Percentiles rank a stretch among this genome's conserved stretches.
phyloP scores from a whole-genome alignment of 2,888 invertebrate species.

The Leptothorax acervorum region DNA sequence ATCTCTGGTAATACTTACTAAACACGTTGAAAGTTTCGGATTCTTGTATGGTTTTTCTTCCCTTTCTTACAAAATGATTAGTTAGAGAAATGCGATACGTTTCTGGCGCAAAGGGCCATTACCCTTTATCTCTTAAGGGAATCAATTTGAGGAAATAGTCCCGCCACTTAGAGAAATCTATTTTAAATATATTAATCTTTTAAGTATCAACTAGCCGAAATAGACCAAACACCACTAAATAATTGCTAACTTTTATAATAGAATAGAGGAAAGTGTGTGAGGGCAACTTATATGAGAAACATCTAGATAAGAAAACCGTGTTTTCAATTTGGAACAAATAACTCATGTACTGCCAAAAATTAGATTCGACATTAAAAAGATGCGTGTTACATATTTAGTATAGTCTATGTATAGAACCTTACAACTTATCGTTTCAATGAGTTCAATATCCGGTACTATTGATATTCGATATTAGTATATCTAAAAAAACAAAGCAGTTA shows the following conservation, averaged over 20 bases:
- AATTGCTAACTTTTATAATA: neutral
- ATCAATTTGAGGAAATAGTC: neutral
- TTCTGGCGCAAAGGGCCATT: neutral
- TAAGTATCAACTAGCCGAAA: neutral
- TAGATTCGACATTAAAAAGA: neutral
- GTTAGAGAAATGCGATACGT: conserved; percentile 24
- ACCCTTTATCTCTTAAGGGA: neutral
- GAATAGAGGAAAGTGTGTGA: neutral
- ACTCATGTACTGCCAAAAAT: neutral
- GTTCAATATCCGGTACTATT: neutral
- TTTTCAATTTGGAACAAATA: neutral
- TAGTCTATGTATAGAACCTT: neutral
- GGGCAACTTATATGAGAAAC: neutral
- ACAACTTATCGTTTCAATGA: neutral
- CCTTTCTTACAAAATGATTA: conserved; percentile 14
- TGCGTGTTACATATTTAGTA: neutral
- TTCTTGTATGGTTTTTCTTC: conserved; percentile 14
- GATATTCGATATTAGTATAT: neutral
- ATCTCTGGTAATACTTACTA: conserved; percentile 30
- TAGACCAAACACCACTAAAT: neutral
- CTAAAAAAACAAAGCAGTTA: neutral
- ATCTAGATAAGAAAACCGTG: neutral
- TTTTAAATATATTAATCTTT: neutral
- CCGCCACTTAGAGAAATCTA: neutral
- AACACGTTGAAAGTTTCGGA: conserved; percentile 27